A percentile compares a stretch with the other conserved stretches of the same genome.
Evolutionary conservation across 2,113 vertebrate genomes (phyloP).

Genomic region (Oncorhynchus clarkii): DNA sequence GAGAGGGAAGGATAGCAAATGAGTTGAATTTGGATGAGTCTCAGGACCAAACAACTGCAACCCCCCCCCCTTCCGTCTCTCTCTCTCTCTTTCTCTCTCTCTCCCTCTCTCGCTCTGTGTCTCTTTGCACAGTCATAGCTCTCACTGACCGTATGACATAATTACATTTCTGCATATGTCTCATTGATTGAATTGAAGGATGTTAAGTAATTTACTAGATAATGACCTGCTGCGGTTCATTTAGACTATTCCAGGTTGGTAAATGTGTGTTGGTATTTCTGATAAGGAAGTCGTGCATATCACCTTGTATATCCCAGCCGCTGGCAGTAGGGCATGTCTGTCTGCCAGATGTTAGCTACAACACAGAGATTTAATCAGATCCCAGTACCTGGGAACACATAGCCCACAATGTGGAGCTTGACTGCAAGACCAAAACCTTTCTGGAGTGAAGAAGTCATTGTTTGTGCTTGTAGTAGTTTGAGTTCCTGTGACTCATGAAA

Average conservation of each 20-base stretch:
- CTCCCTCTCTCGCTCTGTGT: neutral
- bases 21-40: neutral
- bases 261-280: conserved; percentile 5
- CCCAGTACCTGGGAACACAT: neutral
- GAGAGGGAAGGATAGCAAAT: neutral
- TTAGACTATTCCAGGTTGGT: too few species aligned
- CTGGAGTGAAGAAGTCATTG: neutral
- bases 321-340: conserved; percentile 23
- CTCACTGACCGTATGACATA: neutral
- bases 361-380: conserved; percentile 4
- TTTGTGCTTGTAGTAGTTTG: conserved; percentile 8
- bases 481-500: neutral
- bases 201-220: too few species aligned
- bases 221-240: too few species aligned
- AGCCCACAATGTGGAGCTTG: neutral
- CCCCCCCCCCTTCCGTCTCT: neutral
- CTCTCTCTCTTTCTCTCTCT: too few species aligned
- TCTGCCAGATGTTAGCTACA: conserved; percentile 28
- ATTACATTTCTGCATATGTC: neutral
- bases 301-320: neutral
- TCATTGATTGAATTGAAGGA: too few species aligned
- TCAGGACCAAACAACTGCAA: conserved; percentile 30
- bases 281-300: conserved; percentile 5
- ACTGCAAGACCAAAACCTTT: neutral
- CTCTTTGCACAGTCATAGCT: neutral